Base-by-base conservation (phyloP, 2,888 invertebrate genomes). In the Phengaris arion region DNA sequence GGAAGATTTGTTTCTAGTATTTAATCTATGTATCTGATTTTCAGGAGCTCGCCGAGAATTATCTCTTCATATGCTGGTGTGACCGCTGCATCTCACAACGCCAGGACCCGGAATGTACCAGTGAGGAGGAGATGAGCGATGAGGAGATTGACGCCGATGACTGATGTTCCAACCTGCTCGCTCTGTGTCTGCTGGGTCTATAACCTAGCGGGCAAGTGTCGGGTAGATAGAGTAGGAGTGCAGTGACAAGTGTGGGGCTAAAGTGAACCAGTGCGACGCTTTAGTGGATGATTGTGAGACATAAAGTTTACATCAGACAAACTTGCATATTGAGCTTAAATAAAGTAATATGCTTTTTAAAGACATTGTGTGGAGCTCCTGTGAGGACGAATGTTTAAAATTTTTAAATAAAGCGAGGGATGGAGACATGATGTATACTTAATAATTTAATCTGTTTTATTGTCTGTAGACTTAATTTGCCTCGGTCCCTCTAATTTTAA, bases 31-130 rank as follows among this genome's bases (percentile, higher is more conserved):
- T 48, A 73, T 6, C 13, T n/a, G 3, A 55, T 15, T 79, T 79
- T 59, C 84, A 90, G 94, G 92, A 94, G 68, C 82, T 96, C 75
- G 96, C 96, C 57, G 96, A 96, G 78, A 96, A 97, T 87, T 98
- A 98, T 85, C 90, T 98, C 52, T 98, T 98, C 83, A 87, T 95
- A 9, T 99, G 99, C 83, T 93, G 95, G 80, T 99, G 99, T 87
- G 91, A 94, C 8, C 97, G 97, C 82, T 99, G 99, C 88, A 86
- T 94, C 75, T 86, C 93, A 0, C 96, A 98, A 86, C 94, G 94
- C 0, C 94, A 95, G 9, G 96, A 98, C 82, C 96, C 96, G 0
- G 97, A 98, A 85, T 95, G 95, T 78, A 98, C 98, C 10, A 97
- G 97, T 80, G 98, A 97, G 78, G 98, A 97, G 80, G 96, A 95